Conservation (phyloP, 2,113 vertebrate genomes). For the Mungos mungo region DNA sequence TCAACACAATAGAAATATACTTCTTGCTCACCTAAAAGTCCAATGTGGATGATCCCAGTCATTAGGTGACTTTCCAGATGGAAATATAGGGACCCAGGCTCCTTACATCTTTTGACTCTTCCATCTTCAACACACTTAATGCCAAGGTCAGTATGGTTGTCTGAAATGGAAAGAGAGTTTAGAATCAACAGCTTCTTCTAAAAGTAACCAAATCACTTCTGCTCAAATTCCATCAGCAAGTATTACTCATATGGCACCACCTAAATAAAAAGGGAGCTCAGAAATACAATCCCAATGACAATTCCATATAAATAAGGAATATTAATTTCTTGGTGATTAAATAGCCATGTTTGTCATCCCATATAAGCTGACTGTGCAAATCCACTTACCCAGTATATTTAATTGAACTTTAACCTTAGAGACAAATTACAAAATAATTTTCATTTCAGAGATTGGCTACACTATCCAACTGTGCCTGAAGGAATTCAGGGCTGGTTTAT, state of each 20-base stretch:
- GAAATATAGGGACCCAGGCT: not conserved
- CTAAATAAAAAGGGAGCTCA: not conserved
- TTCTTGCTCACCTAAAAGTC: not conserved
- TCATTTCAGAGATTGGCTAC: constrained; percentile 30
- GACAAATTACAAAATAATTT: constrained; percentile 47
- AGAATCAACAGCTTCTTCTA: not conserved
- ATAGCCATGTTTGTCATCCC: constrained; percentile 7
- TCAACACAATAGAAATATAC: constrained; percentile 28
- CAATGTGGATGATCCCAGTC: not conserved
- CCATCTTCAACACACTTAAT: constrained; percentile 2
- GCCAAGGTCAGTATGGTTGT: constrained; percentile 17
- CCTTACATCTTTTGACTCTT: not conserved
- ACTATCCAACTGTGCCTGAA: not conserved
- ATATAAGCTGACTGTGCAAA: constrained; percentile 40
- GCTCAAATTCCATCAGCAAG: not conserved
- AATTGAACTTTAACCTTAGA: constrained; percentile 58
- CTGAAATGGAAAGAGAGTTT: not conserved
- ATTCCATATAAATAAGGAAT: not conserved
- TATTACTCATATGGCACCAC: not conserved
- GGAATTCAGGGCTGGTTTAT: not conserved
- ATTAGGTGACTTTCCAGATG: constrained; percentile 49
- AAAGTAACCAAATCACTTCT: not conserved
- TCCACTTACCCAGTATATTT: constrained; percentile 24
- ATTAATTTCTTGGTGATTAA: constrained; percentile 40
- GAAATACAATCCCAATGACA: not conserved